phyloP scores from a whole-genome alignment of 2,797 vertebrate genomes.

The Ataeniobius toweri region DNA sequence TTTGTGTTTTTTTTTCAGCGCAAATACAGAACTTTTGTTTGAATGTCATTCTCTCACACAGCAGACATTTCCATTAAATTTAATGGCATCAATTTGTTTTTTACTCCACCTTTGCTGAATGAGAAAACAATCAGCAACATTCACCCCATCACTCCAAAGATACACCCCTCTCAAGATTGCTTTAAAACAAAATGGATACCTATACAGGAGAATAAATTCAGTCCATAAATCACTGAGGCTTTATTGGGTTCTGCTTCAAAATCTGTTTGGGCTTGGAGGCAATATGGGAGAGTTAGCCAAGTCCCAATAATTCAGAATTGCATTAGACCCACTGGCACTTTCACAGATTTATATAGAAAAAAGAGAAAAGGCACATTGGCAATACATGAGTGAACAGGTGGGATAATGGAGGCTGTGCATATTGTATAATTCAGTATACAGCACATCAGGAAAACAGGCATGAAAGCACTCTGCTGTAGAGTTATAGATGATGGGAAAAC shows the following conservation, averaged over 20 bases:
- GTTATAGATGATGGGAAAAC: conserved; percentile 56
- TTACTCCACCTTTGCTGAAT: neutral
- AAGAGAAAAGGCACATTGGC: conserved; percentile 31
- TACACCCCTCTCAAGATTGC: conserved; percentile 52
- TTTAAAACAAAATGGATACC: conserved; percentile 42
- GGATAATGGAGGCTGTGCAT: conserved; percentile 47
- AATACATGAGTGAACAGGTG: conserved; percentile 60
- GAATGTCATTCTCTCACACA: conserved; percentile 48
- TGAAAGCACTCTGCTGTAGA: conserved; percentile 29
- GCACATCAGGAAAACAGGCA: conserved; percentile 26
- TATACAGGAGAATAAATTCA: conserved; percentile 44
- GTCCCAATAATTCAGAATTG: conserved; percentile 72
- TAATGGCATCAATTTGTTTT: conserved; percentile 62
- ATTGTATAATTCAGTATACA: conserved; percentile 50
- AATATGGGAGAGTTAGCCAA: conserved; percentile 70
- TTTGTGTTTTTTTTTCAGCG: conserved; percentile 24
- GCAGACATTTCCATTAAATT: conserved; percentile 51
- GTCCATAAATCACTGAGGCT: conserved; percentile 66
- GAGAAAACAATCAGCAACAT: conserved; percentile 60
- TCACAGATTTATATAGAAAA: conserved; percentile 33
- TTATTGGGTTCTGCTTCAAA: conserved; percentile 68
- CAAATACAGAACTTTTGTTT: conserved; percentile 45
- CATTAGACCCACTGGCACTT: conserved; percentile 60
- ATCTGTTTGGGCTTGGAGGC: conserved; percentile 62
- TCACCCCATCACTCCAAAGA: conserved; percentile 65